Conservation (phyloP, 2,113 vertebrate genomes). For the Otocyon megalotis region DNA sequence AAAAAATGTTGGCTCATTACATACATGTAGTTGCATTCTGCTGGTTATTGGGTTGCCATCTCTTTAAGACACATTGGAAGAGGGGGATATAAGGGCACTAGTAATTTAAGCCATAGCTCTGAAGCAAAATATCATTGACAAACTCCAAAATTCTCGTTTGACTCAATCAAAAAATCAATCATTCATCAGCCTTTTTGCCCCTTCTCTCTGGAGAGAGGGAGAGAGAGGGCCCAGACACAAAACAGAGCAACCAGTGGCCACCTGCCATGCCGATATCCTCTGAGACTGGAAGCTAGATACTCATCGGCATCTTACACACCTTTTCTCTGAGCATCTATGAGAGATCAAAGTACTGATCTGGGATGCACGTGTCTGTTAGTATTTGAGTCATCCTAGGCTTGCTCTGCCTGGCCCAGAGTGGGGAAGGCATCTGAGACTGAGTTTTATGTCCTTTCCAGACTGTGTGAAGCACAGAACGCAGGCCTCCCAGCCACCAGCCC, state of each 20-base stretch:
- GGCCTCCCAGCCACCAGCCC: background rate
- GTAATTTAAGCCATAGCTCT: background rate
- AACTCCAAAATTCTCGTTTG: background rate
- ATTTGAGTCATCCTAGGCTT: background rate
- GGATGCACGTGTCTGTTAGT: background rate
- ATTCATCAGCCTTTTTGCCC: background rate
- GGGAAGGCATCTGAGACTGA: background rate
- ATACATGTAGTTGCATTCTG: background rate
- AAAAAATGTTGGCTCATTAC: constrained; percentile 12
- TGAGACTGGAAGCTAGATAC: background rate
- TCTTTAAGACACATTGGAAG: background rate
- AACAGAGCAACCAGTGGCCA: background rate
- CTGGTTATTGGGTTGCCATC: background rate
- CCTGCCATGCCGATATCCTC: background rate
- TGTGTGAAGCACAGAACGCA: background rate
- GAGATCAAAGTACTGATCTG: background rate
- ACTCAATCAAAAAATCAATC: background rate
- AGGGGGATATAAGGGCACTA: constrained; percentile 10
- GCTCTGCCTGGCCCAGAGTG: background rate
- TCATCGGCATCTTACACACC: background rate
- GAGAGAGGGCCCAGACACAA: background rate
- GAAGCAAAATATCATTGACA: background rate
- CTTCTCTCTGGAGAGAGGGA: background rate
- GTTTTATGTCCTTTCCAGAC: background rate
- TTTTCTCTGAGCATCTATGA: background rate